Conservation (phyloP, 2,113 vertebrate genomes). For the Bos javanicus region DNA sequence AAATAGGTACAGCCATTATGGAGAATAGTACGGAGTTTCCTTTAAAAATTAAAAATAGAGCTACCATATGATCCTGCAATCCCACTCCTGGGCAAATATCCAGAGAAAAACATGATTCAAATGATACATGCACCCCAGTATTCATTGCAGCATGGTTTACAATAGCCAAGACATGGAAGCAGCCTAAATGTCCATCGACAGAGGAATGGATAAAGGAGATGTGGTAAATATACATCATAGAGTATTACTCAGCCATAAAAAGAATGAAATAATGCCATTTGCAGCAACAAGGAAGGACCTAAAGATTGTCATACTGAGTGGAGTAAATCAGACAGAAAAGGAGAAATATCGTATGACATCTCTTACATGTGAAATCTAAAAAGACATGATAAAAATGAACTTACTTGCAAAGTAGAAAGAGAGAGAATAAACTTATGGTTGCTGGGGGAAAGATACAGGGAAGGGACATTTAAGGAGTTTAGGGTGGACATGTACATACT, state of each 20-base stretch:
- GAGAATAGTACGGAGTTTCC: not conserved
- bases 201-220: not conserved
- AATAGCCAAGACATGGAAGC: not conserved
- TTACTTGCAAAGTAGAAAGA: not conserved
- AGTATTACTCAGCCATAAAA: not conserved
- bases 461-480: not conserved
- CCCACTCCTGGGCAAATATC: not conserved
- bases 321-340: not conserved
- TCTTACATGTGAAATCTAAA: not conserved
- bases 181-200: not conserved
- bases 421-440: not conserved
- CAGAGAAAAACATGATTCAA: not conserved
- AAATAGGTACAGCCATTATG: not conserved
- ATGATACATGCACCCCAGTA: not conserved
- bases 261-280: not conserved
- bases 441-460: not conserved
- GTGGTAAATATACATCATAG: not conserved
- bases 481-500: not conserved
- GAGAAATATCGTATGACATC: not conserved
- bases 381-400: not conserved
- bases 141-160: not conserved
- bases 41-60: not conserved
- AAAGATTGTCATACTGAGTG: not conserved
- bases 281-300: not conserved
- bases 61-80: not conserved